These are phyloP conservation scores for Druceiella hillmani DNA, from an alignment of 2,888 invertebrate species.

Conservation along the genomic window DNA sequence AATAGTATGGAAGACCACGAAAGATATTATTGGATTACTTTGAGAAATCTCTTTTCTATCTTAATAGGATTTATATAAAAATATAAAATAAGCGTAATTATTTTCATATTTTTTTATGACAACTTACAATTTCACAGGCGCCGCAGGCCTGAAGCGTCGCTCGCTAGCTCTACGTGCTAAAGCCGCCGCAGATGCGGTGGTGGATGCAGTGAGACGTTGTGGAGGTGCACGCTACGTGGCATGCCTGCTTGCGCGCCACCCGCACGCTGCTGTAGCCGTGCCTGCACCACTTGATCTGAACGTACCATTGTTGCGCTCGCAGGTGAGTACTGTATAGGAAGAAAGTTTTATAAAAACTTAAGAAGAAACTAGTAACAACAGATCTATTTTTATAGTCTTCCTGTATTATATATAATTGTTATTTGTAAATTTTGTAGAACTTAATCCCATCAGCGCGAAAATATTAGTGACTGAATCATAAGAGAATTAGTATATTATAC, in stretches of 20 bases:
- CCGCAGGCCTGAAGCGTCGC: slow-evolving; percentile 69
- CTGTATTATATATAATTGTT: too few relatives aligned
- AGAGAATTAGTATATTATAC: too few relatives aligned
- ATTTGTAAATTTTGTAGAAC: too few relatives aligned
- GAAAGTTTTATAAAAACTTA: too few relatives aligned
- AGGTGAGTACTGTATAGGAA: too few relatives aligned
- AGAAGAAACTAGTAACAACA: too few relatives aligned
- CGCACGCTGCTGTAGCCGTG: slow-evolving; percentile 33
- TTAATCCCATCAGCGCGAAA: too few relatives aligned
- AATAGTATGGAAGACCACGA: too few relatives aligned
- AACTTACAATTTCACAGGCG: slow-evolving; percentile 32
- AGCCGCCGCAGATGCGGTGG: slow-evolving; percentile 78
- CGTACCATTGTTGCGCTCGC: slow-evolving; percentile 80
- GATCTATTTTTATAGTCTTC: too few relatives aligned
- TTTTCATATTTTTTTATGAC: not conserved
- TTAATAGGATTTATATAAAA: not conserved
- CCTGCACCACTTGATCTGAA: slow-evolving; percentile 54
- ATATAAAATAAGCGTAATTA: not conserved
- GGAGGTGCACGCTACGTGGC: slow-evolving; percentile 77
- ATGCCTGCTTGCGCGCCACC: slow-evolving; percentile 72
- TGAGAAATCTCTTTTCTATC: not conserved
- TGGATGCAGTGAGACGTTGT: slow-evolving; percentile 84
- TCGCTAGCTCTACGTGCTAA: slow-evolving; percentile 74
- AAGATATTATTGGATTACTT: too few relatives aligned
- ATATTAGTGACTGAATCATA: too few relatives aligned